These are phyloP conservation scores for Periparus ater DNA, from an alignment of 2,797 vertebrate genomes.

Conservation along the genomic window DNA sequence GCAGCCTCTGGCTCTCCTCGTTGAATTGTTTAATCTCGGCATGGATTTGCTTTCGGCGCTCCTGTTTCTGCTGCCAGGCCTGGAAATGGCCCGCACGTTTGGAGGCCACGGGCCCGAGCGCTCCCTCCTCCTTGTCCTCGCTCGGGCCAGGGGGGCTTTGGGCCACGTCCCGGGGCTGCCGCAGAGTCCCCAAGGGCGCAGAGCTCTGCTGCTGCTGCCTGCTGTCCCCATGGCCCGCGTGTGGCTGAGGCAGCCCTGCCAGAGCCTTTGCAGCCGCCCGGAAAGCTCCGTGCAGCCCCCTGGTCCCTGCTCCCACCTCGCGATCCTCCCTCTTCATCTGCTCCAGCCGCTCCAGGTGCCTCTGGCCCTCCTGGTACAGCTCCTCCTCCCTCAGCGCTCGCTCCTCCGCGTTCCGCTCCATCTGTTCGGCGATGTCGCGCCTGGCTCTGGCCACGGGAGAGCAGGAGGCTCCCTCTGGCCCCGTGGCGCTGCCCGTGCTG, in stretches of 20 bases:
- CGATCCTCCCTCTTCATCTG: slow-evolving; percentile 63
- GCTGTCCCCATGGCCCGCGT: not conserved
- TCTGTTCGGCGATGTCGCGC: not conserved
- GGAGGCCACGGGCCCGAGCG: not conserved
- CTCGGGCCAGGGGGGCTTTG: not conserved
- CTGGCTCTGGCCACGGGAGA: not conserved
- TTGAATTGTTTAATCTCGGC: slow-evolving; percentile 83
- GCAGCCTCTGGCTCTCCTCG: slow-evolving; percentile 73
- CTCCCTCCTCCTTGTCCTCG: not conserved
- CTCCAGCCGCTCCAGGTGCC: not conserved
- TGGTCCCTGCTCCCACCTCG: slow-evolving; percentile 70
- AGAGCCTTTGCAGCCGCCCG: not conserved
- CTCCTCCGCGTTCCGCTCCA: not conserved
- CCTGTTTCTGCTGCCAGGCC: slow-evolving; percentile 79
- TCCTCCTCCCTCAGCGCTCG: not conserved
- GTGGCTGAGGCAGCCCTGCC: not conserved
- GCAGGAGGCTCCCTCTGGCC: not conserved
- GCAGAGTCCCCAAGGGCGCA: not conserved
- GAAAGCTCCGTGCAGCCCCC: not conserved
- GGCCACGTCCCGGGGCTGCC: not conserved
- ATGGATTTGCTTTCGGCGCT: slow-evolving; percentile 77
- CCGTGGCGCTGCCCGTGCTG: fast-evolving
- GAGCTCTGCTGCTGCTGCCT: not conserved
- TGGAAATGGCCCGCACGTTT: not conserved
- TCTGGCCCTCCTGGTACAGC: not conserved